Conservation (phyloP, 2,888 invertebrate genomes). For the Xestia sexstrigata region DNA sequence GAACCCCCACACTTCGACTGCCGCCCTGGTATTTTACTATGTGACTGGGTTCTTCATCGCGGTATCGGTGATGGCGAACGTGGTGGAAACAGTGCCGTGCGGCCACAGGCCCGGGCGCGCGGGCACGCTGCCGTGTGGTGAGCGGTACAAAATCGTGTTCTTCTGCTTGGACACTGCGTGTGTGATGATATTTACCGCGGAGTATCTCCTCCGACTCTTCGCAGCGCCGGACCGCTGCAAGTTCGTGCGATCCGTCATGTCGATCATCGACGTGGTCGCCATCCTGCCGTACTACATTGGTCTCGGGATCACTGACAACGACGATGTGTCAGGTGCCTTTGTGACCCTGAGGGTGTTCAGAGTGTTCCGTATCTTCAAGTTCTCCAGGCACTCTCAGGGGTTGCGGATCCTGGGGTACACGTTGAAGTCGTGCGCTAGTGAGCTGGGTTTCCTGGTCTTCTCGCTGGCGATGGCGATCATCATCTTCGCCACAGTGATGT, state of each 20-base stretch:
- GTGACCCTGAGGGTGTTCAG: conserved; percentile 99
- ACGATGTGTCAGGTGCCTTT: conserved; percentile 99
- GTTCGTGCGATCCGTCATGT: conserved; percentile 99
- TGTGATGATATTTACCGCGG: conserved; percentile 99
- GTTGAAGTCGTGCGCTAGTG: conserved; percentile 99
- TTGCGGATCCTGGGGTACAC: conserved; percentile 99
- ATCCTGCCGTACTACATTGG: conserved; percentile 99
- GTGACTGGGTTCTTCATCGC: conserved; percentile 99
- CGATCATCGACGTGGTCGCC: conserved; percentile 99
- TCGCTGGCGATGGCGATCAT: conserved; percentile 99
- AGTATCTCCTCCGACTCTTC: conserved; percentile 98
- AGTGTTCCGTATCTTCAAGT: conserved; percentile 99
- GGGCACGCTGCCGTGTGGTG: conserved; percentile 98
- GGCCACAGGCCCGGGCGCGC: conserved; percentile 96
- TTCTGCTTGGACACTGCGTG: conserved; percentile 99
- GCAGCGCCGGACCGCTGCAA: conserved; percentile 99
- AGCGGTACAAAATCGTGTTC: conserved; percentile 99
- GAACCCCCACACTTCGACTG: conserved; percentile 99
- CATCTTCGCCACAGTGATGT: conserved; percentile 99
- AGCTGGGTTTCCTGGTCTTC: conserved; percentile 99
- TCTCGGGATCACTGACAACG: conserved; percentile 98
- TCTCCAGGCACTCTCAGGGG: conserved; percentile 99
- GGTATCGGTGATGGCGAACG: conserved; percentile 99
- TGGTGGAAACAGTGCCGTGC: conserved; percentile 99
- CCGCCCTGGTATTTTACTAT: conserved; percentile 99